Conservation (phyloP, 2,113 vertebrate species). For the Dasypus novemcinctus region DNA sequence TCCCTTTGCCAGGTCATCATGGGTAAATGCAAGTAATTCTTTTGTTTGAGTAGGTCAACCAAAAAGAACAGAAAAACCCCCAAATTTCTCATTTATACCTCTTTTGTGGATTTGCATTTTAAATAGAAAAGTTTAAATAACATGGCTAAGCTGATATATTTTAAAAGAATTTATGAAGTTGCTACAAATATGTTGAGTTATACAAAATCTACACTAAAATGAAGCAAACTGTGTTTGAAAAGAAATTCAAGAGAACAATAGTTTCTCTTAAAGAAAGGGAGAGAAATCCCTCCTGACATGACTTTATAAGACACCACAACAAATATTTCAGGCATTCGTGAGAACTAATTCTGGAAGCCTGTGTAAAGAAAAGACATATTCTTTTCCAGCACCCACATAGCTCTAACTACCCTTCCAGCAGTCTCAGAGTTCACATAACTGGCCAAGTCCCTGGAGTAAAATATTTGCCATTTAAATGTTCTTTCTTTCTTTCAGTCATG, state of each 20-base stretch:
- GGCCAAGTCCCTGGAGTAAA: slow-evolving; percentile 46
- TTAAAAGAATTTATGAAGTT: neutral
- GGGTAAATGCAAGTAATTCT: neutral
- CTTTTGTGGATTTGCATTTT: slow-evolving; percentile 19
- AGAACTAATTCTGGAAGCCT: slow-evolving; percentile 65
- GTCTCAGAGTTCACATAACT: slow-evolving; percentile 64
- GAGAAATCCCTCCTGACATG: neutral
- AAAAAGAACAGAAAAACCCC: neutral
- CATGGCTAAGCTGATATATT: neutral
- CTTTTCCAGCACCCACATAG: slow-evolving; percentile 68
- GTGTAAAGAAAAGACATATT: slow-evolving; percentile 73
- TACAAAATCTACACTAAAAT: neutral
- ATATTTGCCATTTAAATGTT: slow-evolving; percentile 25
- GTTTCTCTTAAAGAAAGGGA: slow-evolving; percentile 14
- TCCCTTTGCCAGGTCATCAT: neutral
- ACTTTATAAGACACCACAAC: slow-evolving; percentile 54
- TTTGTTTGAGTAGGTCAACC: neutral
- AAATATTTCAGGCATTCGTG: slow-evolving; percentile 74
- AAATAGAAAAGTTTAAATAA: slow-evolving; percentile 5
- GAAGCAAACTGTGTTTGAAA: neutral
- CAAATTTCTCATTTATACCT: neutral
- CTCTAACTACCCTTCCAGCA: neutral
- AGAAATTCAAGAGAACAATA: slow-evolving; percentile 43
- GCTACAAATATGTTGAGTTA: neutral
- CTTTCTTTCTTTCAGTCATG: neutral